phyloP scores from a whole-genome alignment of 1,140 invertebrate genomes.

The Brachionus paranguensis region DNA sequence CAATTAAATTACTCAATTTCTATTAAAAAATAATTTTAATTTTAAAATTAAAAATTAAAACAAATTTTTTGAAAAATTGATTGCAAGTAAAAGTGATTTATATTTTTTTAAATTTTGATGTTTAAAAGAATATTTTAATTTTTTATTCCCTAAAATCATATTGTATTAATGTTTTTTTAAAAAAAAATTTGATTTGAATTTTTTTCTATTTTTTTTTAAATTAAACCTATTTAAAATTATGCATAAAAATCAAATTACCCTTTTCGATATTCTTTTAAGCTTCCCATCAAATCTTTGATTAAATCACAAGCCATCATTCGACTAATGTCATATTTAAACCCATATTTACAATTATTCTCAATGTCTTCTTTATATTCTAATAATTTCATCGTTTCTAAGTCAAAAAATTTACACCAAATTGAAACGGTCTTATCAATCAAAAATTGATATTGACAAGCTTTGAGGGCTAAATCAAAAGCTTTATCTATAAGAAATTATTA shows the following conservation, averaged over 20 bases:
- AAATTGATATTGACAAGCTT: constrained; percentile 19
- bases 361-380: constrained; percentile 11
- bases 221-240: not conserved
- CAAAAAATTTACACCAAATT: constrained; percentile 39
- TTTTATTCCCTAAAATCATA: too few relatives aligned
- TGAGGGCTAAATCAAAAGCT: constrained; percentile 13
- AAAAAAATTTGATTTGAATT: too few relatives aligned
- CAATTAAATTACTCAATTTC: too few relatives aligned
- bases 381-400: not conserved
- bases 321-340: constrained; percentile 2
- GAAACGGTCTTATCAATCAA: constrained; percentile 5
- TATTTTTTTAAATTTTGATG: too few relatives aligned
- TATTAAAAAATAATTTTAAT: too few relatives aligned
- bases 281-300: constrained; percentile 19
- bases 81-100: too few relatives aligned
- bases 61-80: too few relatives aligned
- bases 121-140: too few relatives aligned
- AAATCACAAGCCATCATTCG: constrained; percentile 23
- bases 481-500: not conserved
- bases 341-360: constrained; percentile 29
- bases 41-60: too few relatives aligned
- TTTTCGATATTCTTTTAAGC: not conserved
- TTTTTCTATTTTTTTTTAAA: not conserved
- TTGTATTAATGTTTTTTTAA: too few relatives aligned
- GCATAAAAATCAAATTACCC: not conserved